Evolutionary conservation across 2,113 vertebrate genomes (phyloP).

Genomic region (Craseonycteris thonglongyai): DNA sequence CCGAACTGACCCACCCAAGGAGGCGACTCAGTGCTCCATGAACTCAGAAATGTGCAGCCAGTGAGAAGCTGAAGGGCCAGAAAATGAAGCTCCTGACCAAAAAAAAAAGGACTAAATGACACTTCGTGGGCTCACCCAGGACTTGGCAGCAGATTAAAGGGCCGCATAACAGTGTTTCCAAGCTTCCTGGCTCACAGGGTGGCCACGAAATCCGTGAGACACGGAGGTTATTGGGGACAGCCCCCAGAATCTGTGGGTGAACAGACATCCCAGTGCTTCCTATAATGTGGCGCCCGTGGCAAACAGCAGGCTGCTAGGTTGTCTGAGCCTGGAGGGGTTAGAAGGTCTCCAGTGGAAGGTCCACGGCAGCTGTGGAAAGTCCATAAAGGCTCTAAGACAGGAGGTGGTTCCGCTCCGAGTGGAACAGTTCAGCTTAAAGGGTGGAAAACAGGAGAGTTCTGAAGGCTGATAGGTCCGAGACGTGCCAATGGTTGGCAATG

Average conservation of each 20-base stretch:
- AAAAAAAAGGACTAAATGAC: neutral
- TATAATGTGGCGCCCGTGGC: accelerated
- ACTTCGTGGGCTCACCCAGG: neutral
- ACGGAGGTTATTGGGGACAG: neutral
- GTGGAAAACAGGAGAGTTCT: too few relatives aligned
- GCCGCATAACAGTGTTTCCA: too few relatives aligned
- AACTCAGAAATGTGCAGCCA: neutral
- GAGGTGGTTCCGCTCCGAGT: neutral
- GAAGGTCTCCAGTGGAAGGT: neutral
- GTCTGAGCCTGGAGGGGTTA: neutral
- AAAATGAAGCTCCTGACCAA: neutral
- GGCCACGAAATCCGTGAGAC: neutral
- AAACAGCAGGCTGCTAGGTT: neutral
- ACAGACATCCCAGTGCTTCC: neutral
- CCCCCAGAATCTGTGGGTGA: neutral
- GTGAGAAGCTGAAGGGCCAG: neutral
- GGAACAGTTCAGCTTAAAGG: neutral
- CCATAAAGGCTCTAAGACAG: too few relatives aligned
- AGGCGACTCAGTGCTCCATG: neutral
- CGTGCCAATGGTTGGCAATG: neutral
- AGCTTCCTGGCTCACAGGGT: neutral
- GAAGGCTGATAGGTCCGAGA: neutral
- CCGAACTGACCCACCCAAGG: neutral
- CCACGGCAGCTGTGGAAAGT: neutral
- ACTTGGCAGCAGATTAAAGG: neutral